Evolutionary conservation across 2,888 invertebrate genomes (phyloP).

Genomic region (Noctua fimbriata): DNA sequence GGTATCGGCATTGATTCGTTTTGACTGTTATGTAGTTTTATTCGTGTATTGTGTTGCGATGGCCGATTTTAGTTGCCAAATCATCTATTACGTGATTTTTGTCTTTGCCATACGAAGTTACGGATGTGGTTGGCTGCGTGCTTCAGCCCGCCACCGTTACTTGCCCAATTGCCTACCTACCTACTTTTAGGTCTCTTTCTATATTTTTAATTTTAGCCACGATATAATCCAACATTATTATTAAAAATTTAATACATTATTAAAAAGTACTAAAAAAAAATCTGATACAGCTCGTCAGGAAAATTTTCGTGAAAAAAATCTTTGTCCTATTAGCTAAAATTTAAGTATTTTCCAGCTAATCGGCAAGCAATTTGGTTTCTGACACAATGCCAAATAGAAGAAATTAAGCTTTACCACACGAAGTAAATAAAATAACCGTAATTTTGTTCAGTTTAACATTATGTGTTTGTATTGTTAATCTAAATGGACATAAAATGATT

Average conservation of each 20-base stretch:
- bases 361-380: background rate
- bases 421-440: background rate
- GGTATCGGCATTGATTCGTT: conserved; percentile 54
- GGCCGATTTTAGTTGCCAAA: conserved; percentile 63
- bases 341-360: background rate
- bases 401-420: background rate
- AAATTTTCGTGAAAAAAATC: too few species aligned
- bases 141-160: conserved; percentile 42
- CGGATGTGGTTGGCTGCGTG: conserved; percentile 52
- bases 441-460: background rate
- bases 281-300: background rate
- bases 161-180: conserved; percentile 8
- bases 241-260: background rate
- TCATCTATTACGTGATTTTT: conserved; percentile 60
- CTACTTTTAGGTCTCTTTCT: background rate
- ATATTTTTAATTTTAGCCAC: background rate
- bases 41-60: conserved; percentile 58
- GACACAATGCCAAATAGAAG: background rate
- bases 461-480: background rate
- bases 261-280: background rate
- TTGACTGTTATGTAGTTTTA: conserved; percentile 58
- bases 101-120: conserved; percentile 43
- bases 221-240: background rate
- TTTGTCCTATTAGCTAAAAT: background rate
- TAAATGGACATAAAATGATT: too few species aligned